Evolutionary conservation across 2,797 vertebrate genomes (phyloP).

Genomic region (Ataeniobius toweri): DNA sequence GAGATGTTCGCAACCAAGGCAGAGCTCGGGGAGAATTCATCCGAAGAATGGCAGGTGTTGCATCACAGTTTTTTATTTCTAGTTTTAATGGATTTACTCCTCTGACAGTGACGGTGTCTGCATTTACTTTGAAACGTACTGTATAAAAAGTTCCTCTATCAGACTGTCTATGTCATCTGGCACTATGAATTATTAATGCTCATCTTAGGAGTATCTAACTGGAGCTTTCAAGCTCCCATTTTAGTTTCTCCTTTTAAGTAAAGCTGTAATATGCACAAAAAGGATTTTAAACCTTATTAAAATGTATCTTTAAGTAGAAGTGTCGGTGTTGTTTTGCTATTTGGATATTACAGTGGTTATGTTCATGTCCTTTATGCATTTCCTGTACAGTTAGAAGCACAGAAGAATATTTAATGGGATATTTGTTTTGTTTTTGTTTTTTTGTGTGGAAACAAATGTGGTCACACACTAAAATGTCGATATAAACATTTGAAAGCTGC

Average conservation of each 20-base stretch:
- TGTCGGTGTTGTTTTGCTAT: conserved; percentile 11
- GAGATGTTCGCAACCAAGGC: conserved; percentile 29
- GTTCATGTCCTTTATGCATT: conserved; percentile 18
- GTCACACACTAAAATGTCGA: not conserved
- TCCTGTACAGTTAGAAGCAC: conserved; percentile 10
- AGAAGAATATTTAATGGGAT: conserved; percentile 30
- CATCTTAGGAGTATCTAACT: conserved; percentile 20
- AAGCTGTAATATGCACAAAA: conserved; percentile 18
- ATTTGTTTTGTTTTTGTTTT: conserved; percentile 22
- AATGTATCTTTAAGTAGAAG: conserved; percentile 17
- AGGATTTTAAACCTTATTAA: conserved; percentile 3
- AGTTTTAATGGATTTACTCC: conserved; percentile 51
- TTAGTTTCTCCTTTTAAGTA: conserved; percentile 18
- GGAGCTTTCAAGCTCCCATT: conserved; percentile 41
- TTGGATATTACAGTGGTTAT: conserved; percentile 18
- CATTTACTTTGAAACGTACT: conserved; percentile 41
- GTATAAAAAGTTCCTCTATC: conserved; percentile 45
- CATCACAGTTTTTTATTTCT: conserved; percentile 40
- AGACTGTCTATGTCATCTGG: conserved; percentile 36
- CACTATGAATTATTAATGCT: conserved; percentile 49
- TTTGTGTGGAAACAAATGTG: conserved; percentile 17
- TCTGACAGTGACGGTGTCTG: conserved; percentile 36
- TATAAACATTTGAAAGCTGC: conserved; percentile 28
- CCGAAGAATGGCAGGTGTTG: conserved; percentile 55
- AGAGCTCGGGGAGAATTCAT: conserved; percentile 40